Base-by-base conservation (phyloP, 2,888 invertebrate species). In the Mycalesis mineus region DNA sequence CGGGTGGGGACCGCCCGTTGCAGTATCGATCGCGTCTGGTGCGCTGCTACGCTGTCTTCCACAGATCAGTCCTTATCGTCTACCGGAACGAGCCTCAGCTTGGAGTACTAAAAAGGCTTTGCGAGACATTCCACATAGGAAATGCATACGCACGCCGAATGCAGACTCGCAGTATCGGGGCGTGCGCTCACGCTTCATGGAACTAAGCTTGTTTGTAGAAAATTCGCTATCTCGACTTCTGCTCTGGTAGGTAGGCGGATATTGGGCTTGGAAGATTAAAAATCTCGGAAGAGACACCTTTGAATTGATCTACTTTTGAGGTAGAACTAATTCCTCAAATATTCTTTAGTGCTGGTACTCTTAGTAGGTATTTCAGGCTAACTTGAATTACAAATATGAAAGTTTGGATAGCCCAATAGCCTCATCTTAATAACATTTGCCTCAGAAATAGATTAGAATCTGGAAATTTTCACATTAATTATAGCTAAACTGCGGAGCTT, bases 11-110 rank as follows among this genome's bases (percentile, higher is more conserved):
- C 59, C 64, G 65, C 79, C 78, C 80, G 75, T 75, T 87, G 85
- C 86, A 83, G 69, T 88, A 88, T 88, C 88, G 88, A 89, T 88
- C 87, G 80, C 75, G 88, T 88, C 88, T 88, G 79, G 82, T 83
- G 83, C 82, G 78, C 76, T 85, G 87, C 86, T 82, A 68, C 80
- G 82, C 84, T 88, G 88, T 88, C 88, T 88, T 88, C 82, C 81
- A 79, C 88, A 88, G 88, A 88, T 88, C 88, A 86, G 78, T 80
- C 83, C 86, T 84, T 89, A 88, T 88, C 88, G 83, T 79, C 72
- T 71, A 74, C 79, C 80, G 78, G 82, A 82, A 80, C 81, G 74
- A 79, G 77, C 75, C 78, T 76, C 74, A 75, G 71, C 72, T 70
- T 58, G 63, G 65, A 67, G 62, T 50, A 72, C 79, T 81, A 77